Conservation (phyloP, 2,888 invertebrate species). For the Nysson spinosus region DNA sequence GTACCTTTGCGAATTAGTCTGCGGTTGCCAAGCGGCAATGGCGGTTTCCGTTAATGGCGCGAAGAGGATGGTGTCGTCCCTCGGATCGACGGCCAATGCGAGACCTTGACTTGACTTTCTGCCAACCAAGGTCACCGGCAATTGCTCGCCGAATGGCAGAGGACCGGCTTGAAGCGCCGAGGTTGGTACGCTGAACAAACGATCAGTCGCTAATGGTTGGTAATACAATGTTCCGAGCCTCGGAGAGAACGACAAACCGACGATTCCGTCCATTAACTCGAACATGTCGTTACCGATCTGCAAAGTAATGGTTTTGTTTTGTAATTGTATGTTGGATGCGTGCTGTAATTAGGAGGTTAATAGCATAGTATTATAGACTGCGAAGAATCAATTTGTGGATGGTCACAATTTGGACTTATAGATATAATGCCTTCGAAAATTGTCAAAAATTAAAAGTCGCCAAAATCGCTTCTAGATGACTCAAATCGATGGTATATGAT, state of each 20-base stretch:
- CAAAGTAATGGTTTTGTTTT: neutral
- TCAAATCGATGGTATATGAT: too few relatives aligned
- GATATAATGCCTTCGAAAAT: too few relatives aligned
- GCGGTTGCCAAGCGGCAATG: slow-evolving; percentile 88
- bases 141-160: slow-evolving; percentile 83
- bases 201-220: slow-evolving; percentile 86
- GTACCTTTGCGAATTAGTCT: slow-evolving; percentile 85
- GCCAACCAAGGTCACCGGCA: slow-evolving; percentile 88
- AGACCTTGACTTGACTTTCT: slow-evolving; percentile 91
- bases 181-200: slow-evolving; percentile 88
- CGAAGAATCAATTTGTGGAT: too few relatives aligned
- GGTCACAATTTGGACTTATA: too few relatives aligned
- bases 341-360: too few relatives aligned
- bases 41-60: slow-evolving; percentile 90
- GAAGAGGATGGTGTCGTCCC: slow-evolving; percentile 87
- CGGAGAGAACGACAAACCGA: slow-evolving; percentile 85
- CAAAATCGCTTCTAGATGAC: too few relatives aligned
- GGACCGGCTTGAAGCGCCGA: slow-evolving; percentile 86
- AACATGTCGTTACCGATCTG: slow-evolving; percentile 83
- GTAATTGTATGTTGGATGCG: too few relatives aligned
- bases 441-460: too few relatives aligned
- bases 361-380: too few relatives aligned
- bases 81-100: slow-evolving; percentile 84
- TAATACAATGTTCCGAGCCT: slow-evolving; percentile 82
- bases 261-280: slow-evolving; percentile 86